Conservation (phyloP, 2,113 vertebrate genomes). For the Globicephala melas region DNA sequence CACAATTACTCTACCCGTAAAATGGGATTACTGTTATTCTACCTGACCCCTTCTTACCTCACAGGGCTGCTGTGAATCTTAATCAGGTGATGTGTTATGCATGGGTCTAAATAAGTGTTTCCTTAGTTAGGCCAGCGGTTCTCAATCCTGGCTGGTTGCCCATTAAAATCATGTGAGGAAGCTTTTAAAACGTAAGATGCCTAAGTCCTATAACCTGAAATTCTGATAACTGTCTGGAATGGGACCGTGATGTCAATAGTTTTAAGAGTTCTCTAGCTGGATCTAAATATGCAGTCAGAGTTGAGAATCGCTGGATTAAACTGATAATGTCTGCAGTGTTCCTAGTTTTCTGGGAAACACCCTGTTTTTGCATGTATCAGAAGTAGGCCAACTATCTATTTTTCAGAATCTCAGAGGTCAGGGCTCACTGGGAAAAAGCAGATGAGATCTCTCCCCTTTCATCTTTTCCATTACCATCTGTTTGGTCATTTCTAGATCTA, state of each 20-base stretch:
- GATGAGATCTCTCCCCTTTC: neutral
- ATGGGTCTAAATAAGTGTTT: neutral
- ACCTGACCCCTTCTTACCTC: neutral
- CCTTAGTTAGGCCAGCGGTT: neutral
- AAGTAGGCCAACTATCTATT: constrained; percentile 29
- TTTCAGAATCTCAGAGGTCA: constrained; percentile 33
- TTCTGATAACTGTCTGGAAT: neutral
- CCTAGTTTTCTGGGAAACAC: constrained; percentile 8
- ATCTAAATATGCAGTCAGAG: neutral
- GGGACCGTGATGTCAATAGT: neutral
- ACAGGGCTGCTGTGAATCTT: neutral
- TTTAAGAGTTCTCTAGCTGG: neutral
- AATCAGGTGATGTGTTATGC: neutral
- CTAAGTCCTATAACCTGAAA: neutral
- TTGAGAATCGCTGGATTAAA: neutral
- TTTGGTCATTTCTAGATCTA: neutral
- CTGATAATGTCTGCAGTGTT: neutral
- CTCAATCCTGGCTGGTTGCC: neutral
- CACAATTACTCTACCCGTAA: neutral
- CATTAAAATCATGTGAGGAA: neutral
- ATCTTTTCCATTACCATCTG: neutral
- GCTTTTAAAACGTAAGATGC: neutral
- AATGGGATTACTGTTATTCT: neutral
- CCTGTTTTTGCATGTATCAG: neutral
- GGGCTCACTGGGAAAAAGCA: neutral